phyloP scores from a whole-genome alignment of 2,888 invertebrate species.

The Apeira syringaria region DNA sequence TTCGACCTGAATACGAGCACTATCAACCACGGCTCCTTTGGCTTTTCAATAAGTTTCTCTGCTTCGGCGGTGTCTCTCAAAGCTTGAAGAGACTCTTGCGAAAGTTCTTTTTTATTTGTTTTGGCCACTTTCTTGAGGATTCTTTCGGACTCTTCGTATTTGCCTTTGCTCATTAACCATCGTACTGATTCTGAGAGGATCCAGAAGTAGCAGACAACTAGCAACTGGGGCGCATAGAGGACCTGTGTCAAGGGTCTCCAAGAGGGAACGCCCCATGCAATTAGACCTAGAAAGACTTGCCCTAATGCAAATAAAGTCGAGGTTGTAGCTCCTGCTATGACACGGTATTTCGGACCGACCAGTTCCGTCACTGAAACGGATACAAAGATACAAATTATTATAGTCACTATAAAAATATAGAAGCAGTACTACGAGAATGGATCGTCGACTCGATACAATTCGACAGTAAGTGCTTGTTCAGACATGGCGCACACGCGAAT shows the following conservation, averaged over 20 bases:
- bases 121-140: slow-evolving; percentile 86
- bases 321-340: slow-evolving; percentile 88
- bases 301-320: slow-evolving; percentile 89
- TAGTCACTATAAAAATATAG: too few species aligned
- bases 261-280: slow-evolving; percentile 87
- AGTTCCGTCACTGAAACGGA: slow-evolving; percentile 88
- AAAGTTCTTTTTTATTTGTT: slow-evolving; percentile 82
- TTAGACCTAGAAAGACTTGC: slow-evolving; percentile 87
- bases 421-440: too few species aligned
- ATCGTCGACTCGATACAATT: too few species aligned
- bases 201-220: slow-evolving; percentile 88
- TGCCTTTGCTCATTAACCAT: slow-evolving; percentile 89
- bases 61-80: slow-evolving; percentile 62
- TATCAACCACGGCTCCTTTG: slow-evolving; percentile 60
- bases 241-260: slow-evolving; percentile 88
- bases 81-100: slow-evolving; percentile 76
- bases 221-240: slow-evolving; percentile 88
- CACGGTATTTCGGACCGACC: slow-evolving; percentile 89
- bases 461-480: too few species aligned
- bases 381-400: too few species aligned
- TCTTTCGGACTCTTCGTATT: slow-evolving; percentile 85
- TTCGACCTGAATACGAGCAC: slow-evolving; percentile 57
- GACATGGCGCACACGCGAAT: too few species aligned
- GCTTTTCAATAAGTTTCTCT: slow-evolving; percentile 51
- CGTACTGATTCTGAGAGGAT: slow-evolving; percentile 89